Evolutionary conservation across 2,797 vertebrate genomes (phyloP), one percentile per base, ranked within the genome.

Genomic region (Sorex maritimensis): DNA sequence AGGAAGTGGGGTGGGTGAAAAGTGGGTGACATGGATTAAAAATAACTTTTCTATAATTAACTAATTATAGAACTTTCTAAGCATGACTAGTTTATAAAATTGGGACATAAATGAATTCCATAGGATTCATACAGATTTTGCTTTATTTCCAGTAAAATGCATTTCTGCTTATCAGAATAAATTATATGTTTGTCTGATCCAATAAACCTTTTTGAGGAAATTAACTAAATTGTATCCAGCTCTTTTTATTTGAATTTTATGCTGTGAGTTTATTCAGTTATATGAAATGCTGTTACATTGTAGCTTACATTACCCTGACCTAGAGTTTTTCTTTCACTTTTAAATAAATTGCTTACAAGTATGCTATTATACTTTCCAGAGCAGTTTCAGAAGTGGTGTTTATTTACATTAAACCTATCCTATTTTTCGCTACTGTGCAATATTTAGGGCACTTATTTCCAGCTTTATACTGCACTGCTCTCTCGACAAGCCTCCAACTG

Each of bases 401-500:
- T 68, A 72, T 78, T 58, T 93, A 80, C 9, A 84, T 44, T 68
- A 73, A 90, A 83, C 8, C 2, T 7, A 71, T 44, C n/a, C 58
- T 82, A 41, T 46, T 86, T 46, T 38, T 67, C 6, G 28, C 80
- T 30, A 21, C 0, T 28, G 63, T 0, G 38, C 74, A 10, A 44
- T 90, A 83, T 77, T 58, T 38, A 72, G 86, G 78, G 21, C 67
- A 86, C 67, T 83, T 84, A 90, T 94, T 92, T 96, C 94, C 81
- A 21, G 12, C 19, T 86, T 2, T 90, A 28, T 1, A 79, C 6
- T 81, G 23, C 75, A 86, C 28, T 11, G 24, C 85, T 81, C 38
- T 96, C 94, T 67, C 65, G 21, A 86, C 49, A 67, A 28, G 93
- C 72, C 17, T 34, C 63, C 86, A 46, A 0, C 11, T 81, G 85